These are phyloP conservation scores for Microctenopoma steveboyesi DNA, from an alignment of 2,797 vertebrate genomes.

Conservation along the genomic window DNA sequence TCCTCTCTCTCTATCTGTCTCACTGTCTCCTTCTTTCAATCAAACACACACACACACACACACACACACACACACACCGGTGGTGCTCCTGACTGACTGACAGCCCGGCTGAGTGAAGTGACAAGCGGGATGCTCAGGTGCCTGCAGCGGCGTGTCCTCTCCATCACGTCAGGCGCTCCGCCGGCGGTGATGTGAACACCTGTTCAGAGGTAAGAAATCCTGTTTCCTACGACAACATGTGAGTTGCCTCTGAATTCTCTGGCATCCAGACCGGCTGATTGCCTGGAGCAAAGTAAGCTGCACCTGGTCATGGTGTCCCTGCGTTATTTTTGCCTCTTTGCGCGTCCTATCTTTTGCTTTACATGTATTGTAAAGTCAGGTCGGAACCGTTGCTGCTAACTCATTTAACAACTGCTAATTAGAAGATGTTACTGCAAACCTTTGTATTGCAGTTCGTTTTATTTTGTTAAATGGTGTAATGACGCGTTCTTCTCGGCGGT, in stretches of 20 bases:
- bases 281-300: constrained; percentile 31
- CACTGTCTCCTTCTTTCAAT: not conserved
- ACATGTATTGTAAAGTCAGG: not conserved
- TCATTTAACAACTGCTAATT: constrained; percentile 12
- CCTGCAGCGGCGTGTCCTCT: constrained; percentile 29
- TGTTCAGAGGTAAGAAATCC: constrained; percentile 39
- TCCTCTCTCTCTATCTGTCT: not conserved
- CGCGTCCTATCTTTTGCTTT: not conserved
- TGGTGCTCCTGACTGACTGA: constrained; percentile 67
- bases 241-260: constrained; percentile 13
- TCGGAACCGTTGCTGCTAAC: not conserved
- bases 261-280: constrained; percentile 2
- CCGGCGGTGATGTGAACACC: constrained; percentile 37
- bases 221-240: not conserved
- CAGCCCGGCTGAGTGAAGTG: constrained; percentile 55
- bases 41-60: constrained; percentile 33
- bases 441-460: constrained; percentile 11
- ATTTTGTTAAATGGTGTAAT: constrained; percentile 32
- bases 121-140: constrained; percentile 62
- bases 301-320: constrained; percentile 16
- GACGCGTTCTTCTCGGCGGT: not conserved
- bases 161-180: constrained; percentile 45
- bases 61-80: constrained; percentile 21
- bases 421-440: not conserved
- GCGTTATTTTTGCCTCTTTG: not conserved